These are phyloP conservation scores for Atethmia centrago DNA, from an alignment of 2,888 invertebrate genomes.

Conservation along the genomic window DNA sequence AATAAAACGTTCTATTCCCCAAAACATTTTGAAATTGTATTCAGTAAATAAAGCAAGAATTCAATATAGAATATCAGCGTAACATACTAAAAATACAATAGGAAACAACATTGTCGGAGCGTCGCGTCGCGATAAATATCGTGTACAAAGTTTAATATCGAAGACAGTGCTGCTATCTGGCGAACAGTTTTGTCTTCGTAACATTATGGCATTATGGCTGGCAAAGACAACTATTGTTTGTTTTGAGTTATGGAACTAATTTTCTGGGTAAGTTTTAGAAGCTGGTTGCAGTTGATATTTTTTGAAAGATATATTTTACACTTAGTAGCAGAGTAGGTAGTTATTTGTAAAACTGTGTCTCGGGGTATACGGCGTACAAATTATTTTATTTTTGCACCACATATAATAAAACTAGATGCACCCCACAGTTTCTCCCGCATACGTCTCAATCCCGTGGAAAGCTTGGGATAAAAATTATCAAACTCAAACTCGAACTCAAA, in stretches of 20 bases:
- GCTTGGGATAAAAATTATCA: too few species aligned
- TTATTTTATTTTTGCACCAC: neutral
- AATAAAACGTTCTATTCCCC: slow-evolving; percentile 24
- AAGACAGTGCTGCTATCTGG: slow-evolving; percentile 47
- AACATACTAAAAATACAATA: slow-evolving; percentile 52
- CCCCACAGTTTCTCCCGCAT: too few species aligned
- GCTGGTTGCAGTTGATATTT: slow-evolving; percentile 35
- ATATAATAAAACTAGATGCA: too few species aligned
- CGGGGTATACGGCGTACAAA: neutral
- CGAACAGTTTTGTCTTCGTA: slow-evolving; percentile 52
- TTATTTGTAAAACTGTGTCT: neutral
- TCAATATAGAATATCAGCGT: slow-evolving; percentile 22
- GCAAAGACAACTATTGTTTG: slow-evolving; percentile 55
- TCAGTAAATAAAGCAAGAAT: slow-evolving; percentile 48
- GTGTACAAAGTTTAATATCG: slow-evolving; percentile 60
- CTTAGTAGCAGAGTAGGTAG: neutral
- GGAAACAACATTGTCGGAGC: slow-evolving; percentile 43
- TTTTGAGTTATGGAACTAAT: slow-evolving; percentile 59
- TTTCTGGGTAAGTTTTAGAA: slow-evolving; percentile 45
- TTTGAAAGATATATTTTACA: slow-evolving; percentile 16
- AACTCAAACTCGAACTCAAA: too few species aligned
- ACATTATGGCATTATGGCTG: slow-evolving; percentile 53
- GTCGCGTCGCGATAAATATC: slow-evolving; percentile 51
- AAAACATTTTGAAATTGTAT: slow-evolving; percentile 41
- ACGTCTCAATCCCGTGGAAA: too few species aligned